These are phyloP conservation scores for Burhinus bistriatus DNA, from an alignment of 2,113 vertebrate species.

Conservation along the genomic window DNA sequence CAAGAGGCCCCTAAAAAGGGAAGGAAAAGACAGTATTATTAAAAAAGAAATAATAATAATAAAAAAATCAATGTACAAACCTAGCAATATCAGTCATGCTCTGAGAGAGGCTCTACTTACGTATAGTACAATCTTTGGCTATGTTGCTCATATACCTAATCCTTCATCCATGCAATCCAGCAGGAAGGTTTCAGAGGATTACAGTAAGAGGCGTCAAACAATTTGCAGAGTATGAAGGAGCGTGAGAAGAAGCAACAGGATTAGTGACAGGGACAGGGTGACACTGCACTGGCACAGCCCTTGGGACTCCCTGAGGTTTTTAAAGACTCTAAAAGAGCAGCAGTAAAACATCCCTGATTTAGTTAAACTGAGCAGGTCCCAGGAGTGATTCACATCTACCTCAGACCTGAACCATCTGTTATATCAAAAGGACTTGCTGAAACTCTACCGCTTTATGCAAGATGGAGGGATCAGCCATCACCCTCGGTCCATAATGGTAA, in stretches of 20 bases:
- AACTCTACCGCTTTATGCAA: neutral
- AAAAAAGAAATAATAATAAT: neutral
- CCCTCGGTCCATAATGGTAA: neutral
- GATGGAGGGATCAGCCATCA: too few species aligned
- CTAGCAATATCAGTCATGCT: neutral
- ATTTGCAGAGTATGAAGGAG: neutral
- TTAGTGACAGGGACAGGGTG: neutral
- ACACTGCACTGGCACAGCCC: neutral
- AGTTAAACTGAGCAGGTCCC: neutral
- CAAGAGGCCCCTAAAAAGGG: constrained; percentile 87
- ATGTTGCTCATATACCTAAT: neutral
- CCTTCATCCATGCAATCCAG: constrained; percentile 14
- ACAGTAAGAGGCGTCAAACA: neutral
- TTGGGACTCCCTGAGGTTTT: neutral
- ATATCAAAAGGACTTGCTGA: neutral
- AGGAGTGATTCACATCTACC: neutral
- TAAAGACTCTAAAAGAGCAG: neutral
- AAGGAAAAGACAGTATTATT: neutral
- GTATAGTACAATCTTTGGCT: neutral
- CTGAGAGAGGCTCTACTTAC: neutral
- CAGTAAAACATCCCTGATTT: neutral
- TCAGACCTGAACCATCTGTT: neutral
- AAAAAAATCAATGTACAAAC: neutral
- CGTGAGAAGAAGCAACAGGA: neutral
- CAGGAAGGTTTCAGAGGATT: neutral